Base-by-base conservation (phyloP, 1,140 invertebrate genomes). In the Triops longicaudatus region DNA sequence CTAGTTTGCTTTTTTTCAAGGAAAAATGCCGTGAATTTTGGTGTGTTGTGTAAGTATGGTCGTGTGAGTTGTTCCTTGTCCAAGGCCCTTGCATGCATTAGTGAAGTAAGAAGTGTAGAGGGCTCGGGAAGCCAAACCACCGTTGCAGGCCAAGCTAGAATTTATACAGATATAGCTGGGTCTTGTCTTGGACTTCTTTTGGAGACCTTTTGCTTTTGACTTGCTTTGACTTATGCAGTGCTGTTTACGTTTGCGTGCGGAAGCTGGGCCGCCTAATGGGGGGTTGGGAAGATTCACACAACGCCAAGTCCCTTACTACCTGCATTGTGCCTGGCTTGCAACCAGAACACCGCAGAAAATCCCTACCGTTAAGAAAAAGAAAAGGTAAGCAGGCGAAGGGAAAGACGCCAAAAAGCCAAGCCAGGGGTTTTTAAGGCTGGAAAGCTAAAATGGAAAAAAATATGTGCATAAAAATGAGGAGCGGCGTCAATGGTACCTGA, bases 211-310 rank as follows among this genome's bases (percentile, higher is more conserved):
- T 37, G 31, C 31, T 37, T 37, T 37, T 37, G 31, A 37, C 31
- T 37, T 22, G 50, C n/a, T 17, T 22, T 63, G 14, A 22, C 50
- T 22, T 63, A 17, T 17, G 50, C 17, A n/a, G 50, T 63, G 50
- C 50, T 63, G n/a, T 63, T 63, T 63, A 63, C 50, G 50, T 63
- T 63, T 63, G 50, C 50, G 50, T 63, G 50, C 50, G 50, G 50
- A 63, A 63, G 50, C 50, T 63, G 50, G 50, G 50, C 50, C 50
- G 50, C 50, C 50, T 63, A 63, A 63, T 63, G 50, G 50, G 50
- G 50, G 50, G 50, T 63, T 63, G 50, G 50, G 50, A 63, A 63
- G 50, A 63, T 63, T 63, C 50, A 63, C 50, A 63, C 50, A 63
- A 63, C 50, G 50, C 50, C 50, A 63, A 17, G 50, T 63, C 50